Base-by-base conservation (phyloP, 92 coral and sea anemone genomes). In the Virgularia gustaviana region DNA sequence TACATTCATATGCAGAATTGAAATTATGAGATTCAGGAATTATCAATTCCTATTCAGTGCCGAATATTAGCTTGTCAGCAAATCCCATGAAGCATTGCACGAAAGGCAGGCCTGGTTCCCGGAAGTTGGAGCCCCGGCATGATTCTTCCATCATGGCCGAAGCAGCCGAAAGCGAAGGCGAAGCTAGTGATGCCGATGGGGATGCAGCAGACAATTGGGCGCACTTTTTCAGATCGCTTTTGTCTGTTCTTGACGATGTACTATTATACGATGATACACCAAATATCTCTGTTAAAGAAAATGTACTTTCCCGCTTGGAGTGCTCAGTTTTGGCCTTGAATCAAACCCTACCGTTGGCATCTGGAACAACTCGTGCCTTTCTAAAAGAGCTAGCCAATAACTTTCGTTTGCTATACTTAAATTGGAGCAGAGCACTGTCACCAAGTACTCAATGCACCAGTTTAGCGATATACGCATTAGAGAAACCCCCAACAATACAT, bases 381-480 rank as follows among this genome's bases (percentile, higher is more conserved):
- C 62, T 70, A 6, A 45, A 33, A 56, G 75, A 70, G 36, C 39
- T 70, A 38, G 36, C 63, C 45, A 49, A 39, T 33, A 70, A 70
- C 29, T 70, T 70, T 49, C n/a, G 63, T 39, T 29, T 70, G 33
- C 63, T 70, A 7, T 36, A 34, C 57, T 35, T 70, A 25, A 56
- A 47, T n/a, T n/a, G n/a, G n/a, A n/a, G n/a, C n/a, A n/a, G n/a
- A n/a, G n/a, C n/a, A n/a, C n/a, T n/a, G n/a, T n/a, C n/a, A n/a
- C n/a, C n/a, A n/a, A n/a, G 45, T n/a, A n/a, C 74, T 36, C 63
- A 32, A 27, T 81, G 81, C 58, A 65, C 85, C 25, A 63, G 67
- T 57, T 53, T 59, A 45, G 85, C 81, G 42, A 75, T 56, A 34
- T 73, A 63, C 57, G 45, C 81, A 65, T 43, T 82, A 39, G 49